Conservation (phyloP, 2,113 vertebrate genomes). For the Alethe diademata region DNA sequence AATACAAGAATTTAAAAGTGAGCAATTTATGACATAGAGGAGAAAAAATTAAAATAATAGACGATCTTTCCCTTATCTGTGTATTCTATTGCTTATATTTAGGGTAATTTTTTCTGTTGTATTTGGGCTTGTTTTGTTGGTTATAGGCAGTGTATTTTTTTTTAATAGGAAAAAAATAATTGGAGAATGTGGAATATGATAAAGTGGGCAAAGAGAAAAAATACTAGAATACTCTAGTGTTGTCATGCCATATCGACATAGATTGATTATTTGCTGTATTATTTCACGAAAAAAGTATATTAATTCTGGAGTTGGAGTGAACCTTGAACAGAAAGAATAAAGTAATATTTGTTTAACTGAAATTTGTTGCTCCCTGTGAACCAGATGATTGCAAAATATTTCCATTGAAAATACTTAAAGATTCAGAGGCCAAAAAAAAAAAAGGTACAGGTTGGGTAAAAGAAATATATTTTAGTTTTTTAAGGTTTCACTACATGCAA, state of each 20-base stretch:
- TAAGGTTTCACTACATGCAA: background rate
- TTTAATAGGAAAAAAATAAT: background rate
- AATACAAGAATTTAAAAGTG: background rate
- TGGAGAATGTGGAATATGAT: background rate
- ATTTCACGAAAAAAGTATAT: background rate
- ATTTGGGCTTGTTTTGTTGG: background rate
- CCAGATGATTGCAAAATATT: background rate
- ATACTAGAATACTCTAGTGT: background rate
- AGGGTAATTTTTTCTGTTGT: background rate
- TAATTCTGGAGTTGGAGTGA: background rate
- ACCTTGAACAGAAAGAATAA: background rate
- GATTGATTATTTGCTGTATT: background rate
- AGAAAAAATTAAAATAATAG: background rate
- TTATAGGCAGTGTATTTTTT: background rate
- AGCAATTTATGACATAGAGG: background rate
- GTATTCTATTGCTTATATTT: background rate
- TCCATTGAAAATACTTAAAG: background rate
- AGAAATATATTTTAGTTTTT: background rate
- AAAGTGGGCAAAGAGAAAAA: background rate
- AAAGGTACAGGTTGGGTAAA: background rate
- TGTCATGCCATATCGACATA: background rate
- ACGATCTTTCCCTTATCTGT: background rate
- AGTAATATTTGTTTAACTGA: background rate
- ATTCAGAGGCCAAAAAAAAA: background rate
- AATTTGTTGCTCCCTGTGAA: background rate